Evolutionary conservation across 2,113 vertebrate genomes (phyloP), one percentile per base, ranked within the genome.

Genomic region (Poeciliopsis turrubarensis): DNA sequence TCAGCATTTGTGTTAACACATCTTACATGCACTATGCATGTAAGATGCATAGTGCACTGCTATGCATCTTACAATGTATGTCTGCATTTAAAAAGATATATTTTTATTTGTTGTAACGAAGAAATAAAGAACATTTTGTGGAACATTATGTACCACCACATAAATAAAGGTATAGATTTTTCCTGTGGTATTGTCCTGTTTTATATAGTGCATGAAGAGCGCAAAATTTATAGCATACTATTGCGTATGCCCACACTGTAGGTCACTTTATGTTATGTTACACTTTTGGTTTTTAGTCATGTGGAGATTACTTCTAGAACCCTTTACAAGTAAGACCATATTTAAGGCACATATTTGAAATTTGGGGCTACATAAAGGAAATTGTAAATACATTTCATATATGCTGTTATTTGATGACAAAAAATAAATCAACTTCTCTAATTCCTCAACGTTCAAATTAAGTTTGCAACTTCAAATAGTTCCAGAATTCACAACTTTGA

Each of bases 41-140:
- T n/a, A n/a, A n/a, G n/a, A n/a, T n/a, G n/a, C n/a, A n/a, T 61
- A 29, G 70, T 72, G 44, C 67, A 73, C 44, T 65, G 66, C 9
- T 51, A 19, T 6, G 19, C 22, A 7, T 22, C 47, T 22, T 51
- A 51, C 19, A 5, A 51, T 51, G 5, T 19, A 51, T 51, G 44
- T 6, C 5, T 15, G 44, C 5, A 51, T 32, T 32, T 47, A 6
- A 51, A 51, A 19, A 19, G 1, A 19, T 22, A 19, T 22, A 34
- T 37, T 10, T 11, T 37, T 11, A 11, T 51, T 51, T 51, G 5
- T 22, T 4, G 22, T 0, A 22, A 51, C 7, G 2, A 51, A 22
- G 47, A 22, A 51, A 51, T 19, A 2, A 51, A 51, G 47, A 51
- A 51, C 47, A 51, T 8, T 22, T 54, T 54, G 22, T 54, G 17